Evolutionary conservation across 2,113 vertebrate genomes (phyloP), one percentile per base, ranked within the genome.

Genomic region (Cebus imitator): DNA sequence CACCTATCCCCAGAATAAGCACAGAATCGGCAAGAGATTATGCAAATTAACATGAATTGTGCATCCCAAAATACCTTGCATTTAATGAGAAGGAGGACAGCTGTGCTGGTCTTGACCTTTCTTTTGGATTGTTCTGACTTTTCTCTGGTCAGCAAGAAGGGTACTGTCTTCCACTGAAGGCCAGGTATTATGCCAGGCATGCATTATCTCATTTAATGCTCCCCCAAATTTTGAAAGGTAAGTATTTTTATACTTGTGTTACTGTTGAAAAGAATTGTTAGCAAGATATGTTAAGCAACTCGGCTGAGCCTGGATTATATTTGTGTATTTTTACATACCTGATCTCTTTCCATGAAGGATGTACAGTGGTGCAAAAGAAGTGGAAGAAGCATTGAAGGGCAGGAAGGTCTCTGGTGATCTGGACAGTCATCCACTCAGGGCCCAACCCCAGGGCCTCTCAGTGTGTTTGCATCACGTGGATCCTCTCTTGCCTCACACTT

Each of bases 1-100:
- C 96, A 97, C 97, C 94, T 98, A 97, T 97, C 55, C 61, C 48
- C 93, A 90, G 90, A 95, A 94, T 89, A 98, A 98, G 95, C 91
- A 97, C 82, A 96, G 82, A 93, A 91, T 73, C 93, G 76, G 91
- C 86, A 68, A 96, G 82, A 96, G 84, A 87, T 97, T 97, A 95
- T 43, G 57, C 95, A 98, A 95, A 96, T 95, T 93, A 96, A 90
- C 89, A 94, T n/a, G 50, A 58, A 81, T 55, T 66, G 64, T 78
- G 84, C 64, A 55, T 96, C 94, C 96, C 92, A 85, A 94, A 96
- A 61, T 90, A 90, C 84, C 96, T 88, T 85, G 96, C 96, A 92
- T 37, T 95, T 90, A 8, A 76, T n/a, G 30, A 87, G 72, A 55
- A 92, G 72, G 52, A 93, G 82, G 55, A 64, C 0, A 8, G 76